Evolutionary conservation across 30 jellyfish, hydroid and myxozoan genomes (phyloP).

Genomic region (Pseudorhiza aurosa): DNA sequence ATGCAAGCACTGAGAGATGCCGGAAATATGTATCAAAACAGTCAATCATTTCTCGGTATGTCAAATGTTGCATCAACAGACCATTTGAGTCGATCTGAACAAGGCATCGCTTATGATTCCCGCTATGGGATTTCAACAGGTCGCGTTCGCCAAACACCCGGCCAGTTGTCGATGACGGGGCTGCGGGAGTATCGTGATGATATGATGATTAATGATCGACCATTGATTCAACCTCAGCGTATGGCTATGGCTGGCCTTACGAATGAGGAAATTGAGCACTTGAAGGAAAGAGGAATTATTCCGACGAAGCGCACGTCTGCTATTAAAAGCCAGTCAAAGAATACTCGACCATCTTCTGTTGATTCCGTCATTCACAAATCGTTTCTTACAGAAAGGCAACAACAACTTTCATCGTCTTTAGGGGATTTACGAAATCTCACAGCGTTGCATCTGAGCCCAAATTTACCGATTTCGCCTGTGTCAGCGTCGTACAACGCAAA

Average conservation of each 20-base stretch:
- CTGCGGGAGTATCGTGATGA: background rate
- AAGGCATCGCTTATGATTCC: background rate
- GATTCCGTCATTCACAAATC: constrained; percentile 62
- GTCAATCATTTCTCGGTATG: background rate
- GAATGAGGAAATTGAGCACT: background rate
- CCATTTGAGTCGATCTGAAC: background rate
- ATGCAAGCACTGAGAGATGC: background rate
- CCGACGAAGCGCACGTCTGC: constrained; percentile 21
- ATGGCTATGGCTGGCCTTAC: background rate
- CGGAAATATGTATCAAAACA: background rate
- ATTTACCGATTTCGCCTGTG: constrained; percentile 23
- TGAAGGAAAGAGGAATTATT: background rate
- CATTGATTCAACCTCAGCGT: background rate
- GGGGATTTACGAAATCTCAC: constrained; percentile 49
- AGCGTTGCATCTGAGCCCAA: constrained; percentile 40
- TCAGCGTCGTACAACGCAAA: background rate
- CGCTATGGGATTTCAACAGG: constrained; percentile 76
- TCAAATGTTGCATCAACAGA: background rate
- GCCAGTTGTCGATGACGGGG: constrained; percentile 66
- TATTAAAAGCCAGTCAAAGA: constrained; percentile 28
- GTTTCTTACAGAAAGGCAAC: constrained; percentile 10
- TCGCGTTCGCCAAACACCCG: constrained; percentile 45
- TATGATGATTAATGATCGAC: background rate
- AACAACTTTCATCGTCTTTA: constrained; percentile 41
- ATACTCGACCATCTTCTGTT: constrained; percentile 58